Evolutionary conservation across 2,797 vertebrate genomes (phyloP), one percentile per base, ranked within the genome.

Genomic region (Phalanger gymnotis): DNA sequence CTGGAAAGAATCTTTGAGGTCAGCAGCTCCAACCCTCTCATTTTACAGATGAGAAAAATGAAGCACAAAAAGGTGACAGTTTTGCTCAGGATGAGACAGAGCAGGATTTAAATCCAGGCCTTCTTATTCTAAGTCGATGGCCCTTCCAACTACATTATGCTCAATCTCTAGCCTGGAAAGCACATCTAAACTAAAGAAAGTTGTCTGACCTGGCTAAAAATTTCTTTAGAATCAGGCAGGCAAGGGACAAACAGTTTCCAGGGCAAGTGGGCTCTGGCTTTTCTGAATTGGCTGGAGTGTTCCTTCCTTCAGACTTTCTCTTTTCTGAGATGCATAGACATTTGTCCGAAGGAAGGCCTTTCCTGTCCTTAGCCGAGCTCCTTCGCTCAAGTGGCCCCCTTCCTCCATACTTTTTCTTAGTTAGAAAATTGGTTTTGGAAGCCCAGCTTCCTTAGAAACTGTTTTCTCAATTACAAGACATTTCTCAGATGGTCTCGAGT

Each of bases 351-450:
- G 0, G 73, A 87, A 87, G 73, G 40, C 25, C 73, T 87, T 87
- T 51, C 9, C 73, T 51, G 25, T 87, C 40, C 87, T 97, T 96
- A 97, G 53, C 93, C 93, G 52, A 9, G 31, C n/a, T 90, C 95
- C 96, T 96, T 97, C 90, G 97, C 93, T 92, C 97, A 96, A 97
- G 95, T 28, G 95, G 54, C 94, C 90, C 90, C 96, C 0, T 92
- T 98, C 54, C 40, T 53, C n/a, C 6, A 28, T 57, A 93, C 51
- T 94, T 94, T 92, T 95, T 1, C 13, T 96, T 93, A 96, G 11
- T 57, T 95, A 30, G 73, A n/a, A 93, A 96, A 92, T 93, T 14
- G 93, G 34, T 90, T 96, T 13, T 40, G 55, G 56, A 90, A 91
- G 92, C 31, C 54, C 16, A 28, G 5, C 93, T 91, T 93, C 34